Base-by-base conservation (phyloP, 2,888 invertebrate species). In the Amphipoea lucens region DNA sequence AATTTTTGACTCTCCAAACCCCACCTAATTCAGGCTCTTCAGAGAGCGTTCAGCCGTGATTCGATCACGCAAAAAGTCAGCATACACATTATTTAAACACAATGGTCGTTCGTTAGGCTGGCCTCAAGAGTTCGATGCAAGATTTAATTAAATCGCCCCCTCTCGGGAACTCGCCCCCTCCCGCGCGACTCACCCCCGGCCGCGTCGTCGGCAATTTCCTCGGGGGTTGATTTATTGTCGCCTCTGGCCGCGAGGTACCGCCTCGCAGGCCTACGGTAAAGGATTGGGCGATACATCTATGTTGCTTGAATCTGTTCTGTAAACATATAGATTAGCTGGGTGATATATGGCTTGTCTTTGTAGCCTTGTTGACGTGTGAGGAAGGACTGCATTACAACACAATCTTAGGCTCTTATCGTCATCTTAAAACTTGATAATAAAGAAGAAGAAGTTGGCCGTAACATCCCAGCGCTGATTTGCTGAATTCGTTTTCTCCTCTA, bases 131-230 rank as follows among this genome's bases (percentile, higher is more conserved):
- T 97, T 97, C 97, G 97, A 97, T 97, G 97, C 96, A 97, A 97
- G 97, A 97, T 97, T 97, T 97, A 97, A 97, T 97, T 97, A 97
- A 97, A 97, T 97, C 96, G 95, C 95, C 95, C 92, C 90, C 89
- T 88, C 87, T 86, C 87, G 82, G 89, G 88, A 89, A 91, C 88
- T 79, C 69, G 60, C 67, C 84, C 82, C 77, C 83, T 82, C 85
- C 83, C 88, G 81, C 81, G 70, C 81, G 80, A 89, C 88, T 83
- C 89, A 84, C 86, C 88, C 85, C 87, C 86, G 81, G 83, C 80
- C 79, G 90, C 94, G 94, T 94, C 94, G 94, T 93, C 95, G 95
- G 94, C 96, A 95, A 96, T 96, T 96, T 96, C 96, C 96, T 96
- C 93, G 92, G 92, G 95, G 93, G 95, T 96, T 97, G 97, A 97